A percentile compares a stretch with the other conserved stretches of the same genome.
Conservation (phyloP, 1,140 invertebrate genomes). For the Armadillidium nasatum region DNA sequence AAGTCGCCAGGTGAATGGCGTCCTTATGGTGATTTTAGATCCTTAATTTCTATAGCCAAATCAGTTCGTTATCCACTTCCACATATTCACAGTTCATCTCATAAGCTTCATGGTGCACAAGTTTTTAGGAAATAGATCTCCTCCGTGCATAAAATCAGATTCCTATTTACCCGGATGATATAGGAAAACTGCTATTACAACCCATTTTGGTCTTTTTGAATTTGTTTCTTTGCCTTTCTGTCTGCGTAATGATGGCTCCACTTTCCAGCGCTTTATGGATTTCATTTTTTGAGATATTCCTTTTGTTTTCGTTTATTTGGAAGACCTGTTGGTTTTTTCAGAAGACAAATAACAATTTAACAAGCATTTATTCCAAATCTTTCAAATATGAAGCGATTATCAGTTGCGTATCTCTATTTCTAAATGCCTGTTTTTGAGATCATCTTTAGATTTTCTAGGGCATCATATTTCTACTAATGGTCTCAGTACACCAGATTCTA, state of each 20-base stretch:
- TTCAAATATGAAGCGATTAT: not conserved
- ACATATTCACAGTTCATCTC: slow-evolving; percentile 37
- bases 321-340: slow-evolving; percentile 55
- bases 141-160: slow-evolving; percentile 30
- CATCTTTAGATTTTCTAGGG: slow-evolving; percentile 15
- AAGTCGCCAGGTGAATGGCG: slow-evolving; percentile 41
- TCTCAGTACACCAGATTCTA: not conserved
- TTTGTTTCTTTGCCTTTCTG: slow-evolving; percentile 35
- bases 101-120: slow-evolving; percentile 24
- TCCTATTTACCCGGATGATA: no score
- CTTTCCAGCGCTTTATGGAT: slow-evolving; percentile 38
- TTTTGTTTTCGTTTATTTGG: slow-evolving; percentile 49
- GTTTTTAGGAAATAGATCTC: slow-evolving; percentile 37
- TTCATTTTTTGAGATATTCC: slow-evolving; percentile 24
- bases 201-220: slow-evolving; percentile 43
- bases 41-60: slow-evolving; percentile 45
- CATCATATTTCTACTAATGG: not conserved
- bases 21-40: slow-evolving; percentile 45
- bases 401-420: not conserved
- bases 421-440: slow-evolving; percentile 19
- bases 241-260: slow-evolving; percentile 29
- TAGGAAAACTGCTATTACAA: no score
- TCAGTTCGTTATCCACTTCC: slow-evolving; percentile 46
- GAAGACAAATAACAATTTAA: not conserved
- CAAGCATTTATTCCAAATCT: slow-evolving; percentile 9